Evolutionary conservation across 1,140 invertebrate genomes (phyloP), one percentile per base, ranked within the genome.

Genomic region (Centruroides vittatus): DNA sequence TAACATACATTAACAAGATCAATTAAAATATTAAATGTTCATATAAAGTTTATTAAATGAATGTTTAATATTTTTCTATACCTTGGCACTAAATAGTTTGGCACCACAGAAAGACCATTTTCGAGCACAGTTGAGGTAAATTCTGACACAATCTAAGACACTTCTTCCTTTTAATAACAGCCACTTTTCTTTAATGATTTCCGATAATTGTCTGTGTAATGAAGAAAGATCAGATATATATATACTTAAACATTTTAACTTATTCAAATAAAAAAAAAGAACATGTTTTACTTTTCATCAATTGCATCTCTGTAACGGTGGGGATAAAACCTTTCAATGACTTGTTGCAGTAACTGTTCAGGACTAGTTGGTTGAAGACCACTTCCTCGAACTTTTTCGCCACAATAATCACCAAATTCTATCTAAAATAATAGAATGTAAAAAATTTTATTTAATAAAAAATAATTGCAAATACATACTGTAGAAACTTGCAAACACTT

Each of bases 81-180:
- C 76, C 68, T 72, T 73, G 41, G 88, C 89, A 78, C 88, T 86
- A 75, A 94, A 96, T 1, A 97, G 79, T 53, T 87, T 86, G 59
- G 91, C 88, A 57, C 92, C 93, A 71, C 93, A 96, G 73, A 89
- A 93, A 35, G 88, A 88, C 93, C 93, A 96, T 72, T 95, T 95
- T 65, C 92, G 81, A 5, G 90, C 90, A 70, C 92, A 96, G 56
- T 91, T 96, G 58, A 97, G 78, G 76, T 94, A 96, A 70, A 95
- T 94, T 64, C 93, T 78, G 11, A 95, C 90, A 75, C 93, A 96
- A 76, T 97, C 93, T 9, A 86, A 70, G 41, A 85, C 80, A 55
- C 82, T 89, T 41, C 90, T 81, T 2, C 91, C 92, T 73, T 86
- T 86, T 3, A 97, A 75, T n/a, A 87, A 82, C 61, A 84, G 79